Conservation (phyloP, 2,113 vertebrate genomes). For the Ageneiosus marmoratus region DNA sequence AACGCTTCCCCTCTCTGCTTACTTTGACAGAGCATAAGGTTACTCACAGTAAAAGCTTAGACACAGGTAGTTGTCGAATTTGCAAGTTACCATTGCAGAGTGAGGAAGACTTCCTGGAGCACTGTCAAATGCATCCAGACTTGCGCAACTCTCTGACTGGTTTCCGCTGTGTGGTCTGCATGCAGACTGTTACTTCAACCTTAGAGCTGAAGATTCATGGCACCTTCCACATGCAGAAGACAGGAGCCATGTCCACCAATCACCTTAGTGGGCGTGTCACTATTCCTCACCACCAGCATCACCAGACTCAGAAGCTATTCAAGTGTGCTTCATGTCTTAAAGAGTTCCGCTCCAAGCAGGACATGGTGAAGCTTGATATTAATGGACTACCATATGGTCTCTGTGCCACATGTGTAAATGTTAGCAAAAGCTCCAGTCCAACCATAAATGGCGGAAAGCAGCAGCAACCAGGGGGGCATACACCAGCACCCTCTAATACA, state of each 20-base stretch:
- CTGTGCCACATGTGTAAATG: constrained; percentile 87
- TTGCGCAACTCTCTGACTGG: constrained; percentile 96
- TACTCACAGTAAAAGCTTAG: constrained; percentile 97
- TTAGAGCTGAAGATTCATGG: constrained; percentile 98
- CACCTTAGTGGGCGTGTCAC: constrained; percentile 74
- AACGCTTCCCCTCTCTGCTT: constrained; percentile 95
- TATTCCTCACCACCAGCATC: constrained; percentile 64
- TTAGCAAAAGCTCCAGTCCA: constrained; percentile 89
- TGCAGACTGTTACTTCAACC: constrained; percentile 98
- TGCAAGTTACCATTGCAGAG: constrained; percentile 98
- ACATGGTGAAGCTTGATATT: constrained; percentile 96
- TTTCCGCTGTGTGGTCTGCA: constrained; percentile 98
- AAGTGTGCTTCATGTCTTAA: constrained; percentile 97
- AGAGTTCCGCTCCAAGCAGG: constrained; percentile 94
- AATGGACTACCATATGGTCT: constrained; percentile 96
- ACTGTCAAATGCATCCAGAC: constrained; percentile 99
- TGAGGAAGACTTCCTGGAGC: constrained; percentile 97
- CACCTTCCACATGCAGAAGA: constrained; percentile 99
- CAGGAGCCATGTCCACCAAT: constrained; percentile 84
- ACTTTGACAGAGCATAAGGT: constrained; percentile 99
- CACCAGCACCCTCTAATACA: constrained; percentile 38
- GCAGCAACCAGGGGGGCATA: constrained; percentile 67
- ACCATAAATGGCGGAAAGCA: constrained; percentile 82
- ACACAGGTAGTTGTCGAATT: constrained; percentile 97
- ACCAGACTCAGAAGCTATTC: constrained; percentile 85